These are phyloP conservation scores for Alauda arvensis DNA, from an alignment of 2,797 vertebrate species.

Conservation along the genomic window DNA sequence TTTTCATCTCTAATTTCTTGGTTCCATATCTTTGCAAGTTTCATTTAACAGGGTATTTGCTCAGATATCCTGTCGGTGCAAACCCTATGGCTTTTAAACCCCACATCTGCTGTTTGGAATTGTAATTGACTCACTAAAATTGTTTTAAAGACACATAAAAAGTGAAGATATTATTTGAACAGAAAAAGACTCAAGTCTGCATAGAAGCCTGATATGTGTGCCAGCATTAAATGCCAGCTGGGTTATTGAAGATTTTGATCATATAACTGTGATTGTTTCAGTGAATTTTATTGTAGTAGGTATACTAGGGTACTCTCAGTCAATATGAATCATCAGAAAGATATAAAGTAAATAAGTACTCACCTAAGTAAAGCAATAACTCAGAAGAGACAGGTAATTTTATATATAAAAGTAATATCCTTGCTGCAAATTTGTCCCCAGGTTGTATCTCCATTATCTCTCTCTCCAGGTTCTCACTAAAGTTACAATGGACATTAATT, in stretches of 20 bases:
- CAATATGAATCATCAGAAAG: constrained; percentile 20
- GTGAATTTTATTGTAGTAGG: constrained; percentile 42
- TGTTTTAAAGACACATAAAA: neutral
- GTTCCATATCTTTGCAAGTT: neutral
- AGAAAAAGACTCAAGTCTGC: neutral
- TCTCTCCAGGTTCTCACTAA: neutral
- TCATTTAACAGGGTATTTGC: neutral
- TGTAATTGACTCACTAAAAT: neutral
- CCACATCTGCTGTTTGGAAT: neutral
- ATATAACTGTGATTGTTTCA: constrained; percentile 35
- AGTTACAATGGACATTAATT: neutral
- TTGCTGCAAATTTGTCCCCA: neutral
- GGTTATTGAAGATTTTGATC: constrained; percentile 41
- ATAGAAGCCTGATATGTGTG: neutral
- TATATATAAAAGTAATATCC: neutral
- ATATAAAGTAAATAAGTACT: constrained; percentile 22
- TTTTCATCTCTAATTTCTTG: neutral
- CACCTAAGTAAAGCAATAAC: neutral
- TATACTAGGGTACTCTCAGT: constrained; percentile 3
- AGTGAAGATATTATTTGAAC: neutral
- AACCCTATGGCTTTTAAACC: neutral
- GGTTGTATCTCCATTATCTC: neutral
- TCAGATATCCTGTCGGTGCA: neutral
- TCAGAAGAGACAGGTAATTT: neutral
- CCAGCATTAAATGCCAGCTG: constrained; percentile 41